A percentile compares a stretch with the other conserved stretches of the same genome.
Evolutionary conservation across 2,888 invertebrate species (phyloP).

Genomic region (Cosmorhoe ocellata): DNA sequence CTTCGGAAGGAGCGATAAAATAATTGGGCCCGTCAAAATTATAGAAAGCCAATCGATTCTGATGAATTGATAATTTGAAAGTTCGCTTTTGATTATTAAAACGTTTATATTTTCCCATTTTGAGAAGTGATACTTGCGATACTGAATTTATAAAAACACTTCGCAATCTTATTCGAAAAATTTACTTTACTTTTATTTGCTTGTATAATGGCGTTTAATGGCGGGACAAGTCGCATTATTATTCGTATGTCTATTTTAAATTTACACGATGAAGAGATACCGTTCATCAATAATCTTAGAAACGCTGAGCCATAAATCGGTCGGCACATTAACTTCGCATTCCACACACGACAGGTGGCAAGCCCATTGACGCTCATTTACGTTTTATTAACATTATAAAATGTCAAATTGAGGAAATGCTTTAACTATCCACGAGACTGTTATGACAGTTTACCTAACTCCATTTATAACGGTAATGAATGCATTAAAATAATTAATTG

Average conservation of each 20-base stretch:
- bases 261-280: too few relatives aligned
- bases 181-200: too few relatives aligned
- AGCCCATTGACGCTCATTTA: neutral
- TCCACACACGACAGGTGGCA: neutral
- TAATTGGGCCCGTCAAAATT: constrained; percentile 76
- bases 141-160: too few relatives aligned
- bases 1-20: constrained; percentile 62
- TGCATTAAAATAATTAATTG: constrained; percentile 71
- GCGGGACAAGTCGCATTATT: too few relatives aligned
- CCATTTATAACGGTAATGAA: constrained; percentile 73
- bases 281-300: too few relatives aligned
- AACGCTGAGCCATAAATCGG: too few relatives aligned
- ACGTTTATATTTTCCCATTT: constrained; percentile 41
- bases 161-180: too few relatives aligned
- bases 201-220: too few relatives aligned
- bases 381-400: neutral
- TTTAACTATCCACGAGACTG: constrained; percentile 47
- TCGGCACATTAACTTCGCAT: too few relatives aligned
- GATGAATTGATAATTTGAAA: constrained; percentile 61
- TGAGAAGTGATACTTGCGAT: neutral
- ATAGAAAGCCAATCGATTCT: constrained; percentile 66
- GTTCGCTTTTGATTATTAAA: constrained; percentile 47
- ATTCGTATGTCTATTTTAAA: too few relatives aligned
- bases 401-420: neutral
- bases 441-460: constrained; percentile 58